Base-by-base conservation (phyloP, 2,888 invertebrate species). In the Agrochola lychnidis region DNA sequence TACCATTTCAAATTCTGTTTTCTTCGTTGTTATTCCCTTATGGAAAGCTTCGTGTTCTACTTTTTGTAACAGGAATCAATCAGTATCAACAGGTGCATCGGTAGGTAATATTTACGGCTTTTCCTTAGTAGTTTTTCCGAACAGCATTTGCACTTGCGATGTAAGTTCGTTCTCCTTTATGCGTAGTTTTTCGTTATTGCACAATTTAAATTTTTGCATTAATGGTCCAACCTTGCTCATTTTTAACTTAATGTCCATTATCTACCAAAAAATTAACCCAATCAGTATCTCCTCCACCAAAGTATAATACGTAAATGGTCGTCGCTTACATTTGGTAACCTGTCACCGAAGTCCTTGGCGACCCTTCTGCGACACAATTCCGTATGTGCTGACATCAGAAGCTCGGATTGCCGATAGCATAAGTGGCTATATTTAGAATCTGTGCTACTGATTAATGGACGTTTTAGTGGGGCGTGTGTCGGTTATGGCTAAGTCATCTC, bases 341-440 rank as follows among this genome's bases (percentile, higher is more conserved):
- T 69, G 59, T 56, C 70, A 30, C n/a, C 48, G 48, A 36, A 82
- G 79, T 77, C 79, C 85, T 87, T 85, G 84, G 68, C 64, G 74
- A 71, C 80, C 82, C 78, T 83, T 87, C 70, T 59, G 75, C 66
- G 83, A 84, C 81, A 81, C 81, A 84, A 88, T 88, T 89, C 89
- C 74, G 64, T 72, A 45, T 85, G 62, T 83, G 92, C 94, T 96
- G 95, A 96, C 96, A 95, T 96, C 95, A 96, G 92, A 91, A 90
- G 86, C 85, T 88, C 80, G 90, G 90, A 92, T 91, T 90, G 91
- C 87, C 89, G 92, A 93, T 94, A 93, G 94, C 95, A 96, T 96
- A 96, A 96, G 93, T 92, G 92, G 91, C 96, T 96, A 96, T 96
- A 96, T 96, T 96, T 96, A 96, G 96, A 96, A 96, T 95, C 95